Evolutionary conservation across 92 coral and sea anemone genomes (phyloP), one percentile per base, ranked within the genome.

Genomic region (Epizoanthus rinbou): DNA sequence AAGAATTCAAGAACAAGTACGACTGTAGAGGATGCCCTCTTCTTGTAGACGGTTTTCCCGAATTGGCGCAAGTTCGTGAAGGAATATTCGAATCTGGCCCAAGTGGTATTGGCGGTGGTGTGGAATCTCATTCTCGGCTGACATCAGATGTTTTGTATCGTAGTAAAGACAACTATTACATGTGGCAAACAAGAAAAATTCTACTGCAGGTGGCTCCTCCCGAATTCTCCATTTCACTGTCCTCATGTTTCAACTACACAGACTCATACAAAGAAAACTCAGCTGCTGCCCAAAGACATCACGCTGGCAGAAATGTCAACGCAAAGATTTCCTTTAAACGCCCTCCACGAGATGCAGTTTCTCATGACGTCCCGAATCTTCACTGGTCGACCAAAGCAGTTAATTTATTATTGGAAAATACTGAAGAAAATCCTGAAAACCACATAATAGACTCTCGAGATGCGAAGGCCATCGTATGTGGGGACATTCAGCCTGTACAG

Each of bases 371-470:
- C 13, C 59, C 69, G 15, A 87, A 87, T 69, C 52, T 87, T 13
- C 87, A 87, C 47, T 87, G 91, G 91, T 39, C 70, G 1, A 83
- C 87, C n/a, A 87, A 83, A 62, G 59, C 25, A 15, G 87, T 83
- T 2, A 83, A 75, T 57, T 24, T 87, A 1, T 75, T 85, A 10
- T 56, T 85, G 23, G 88, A 88, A 57, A 13, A 56, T n/a, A 60
- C 84, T 1, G 84, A 87, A 54, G 57, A 19, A 6, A 18, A 25
- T 39, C 79, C 85, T 25, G 79, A 52, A 8, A 80, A 86, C 35
- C 39, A 25, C 41, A 39, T 80, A 8, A 80, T 85, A 15, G 89
- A 85, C 67, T 85, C 89, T 15, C 69, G 59, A 80, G 88, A 85
- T 76, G 80, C 89, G 4, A 86, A 86, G 78, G 67, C 68, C 31